phyloP scores from a whole-genome alignment of 2,888 invertebrate genomes.

The Eudemis profundana region DNA sequence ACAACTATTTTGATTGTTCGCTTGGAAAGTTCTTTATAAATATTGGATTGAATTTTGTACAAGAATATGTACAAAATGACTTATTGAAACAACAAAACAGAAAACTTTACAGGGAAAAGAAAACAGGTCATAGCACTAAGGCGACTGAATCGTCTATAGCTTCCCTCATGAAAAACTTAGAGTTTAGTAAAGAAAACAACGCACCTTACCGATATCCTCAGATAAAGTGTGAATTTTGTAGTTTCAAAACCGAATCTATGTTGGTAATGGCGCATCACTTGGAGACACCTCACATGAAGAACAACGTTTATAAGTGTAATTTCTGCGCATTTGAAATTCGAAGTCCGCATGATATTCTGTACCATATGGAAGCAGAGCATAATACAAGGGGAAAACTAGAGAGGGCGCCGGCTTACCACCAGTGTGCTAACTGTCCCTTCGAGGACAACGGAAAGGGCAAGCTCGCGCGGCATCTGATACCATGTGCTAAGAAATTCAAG shows the following conservation, averaged over 20 bases:
- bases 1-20: conserved; percentile 93
- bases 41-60: conserved; percentile 95
- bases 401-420: conserved; percentile 94
- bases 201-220: conserved; percentile 90
- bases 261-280: conserved; percentile 94
- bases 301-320: conserved; percentile 93
- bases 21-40: conserved; percentile 96
- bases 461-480: conserved; percentile 93
- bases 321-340: conserved; percentile 93
- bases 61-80: conserved; percentile 97
- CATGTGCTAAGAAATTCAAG: conserved; percentile 95
- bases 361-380: conserved; percentile 96
- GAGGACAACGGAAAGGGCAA: conserved; percentile 97
- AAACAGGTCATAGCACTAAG: conserved; percentile 86
- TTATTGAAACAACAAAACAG: conserved; percentile 94
- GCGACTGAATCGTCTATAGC: conserved; percentile 91
- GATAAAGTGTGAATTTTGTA: conserved; percentile 95
- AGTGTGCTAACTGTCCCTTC: conserved; percentile 97
- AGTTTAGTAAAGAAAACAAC: conserved; percentile 94
- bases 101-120: conserved; percentile 89
- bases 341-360: conserved; percentile 94
- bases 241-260: conserved; percentile 94
- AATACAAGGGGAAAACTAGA: conserved; percentile 93
- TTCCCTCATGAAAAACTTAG: conserved; percentile 93
- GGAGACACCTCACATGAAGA: conserved; percentile 96